Base-by-base conservation (phyloP, 2,888 invertebrate genomes). In the Drosophila incognita region DNA sequence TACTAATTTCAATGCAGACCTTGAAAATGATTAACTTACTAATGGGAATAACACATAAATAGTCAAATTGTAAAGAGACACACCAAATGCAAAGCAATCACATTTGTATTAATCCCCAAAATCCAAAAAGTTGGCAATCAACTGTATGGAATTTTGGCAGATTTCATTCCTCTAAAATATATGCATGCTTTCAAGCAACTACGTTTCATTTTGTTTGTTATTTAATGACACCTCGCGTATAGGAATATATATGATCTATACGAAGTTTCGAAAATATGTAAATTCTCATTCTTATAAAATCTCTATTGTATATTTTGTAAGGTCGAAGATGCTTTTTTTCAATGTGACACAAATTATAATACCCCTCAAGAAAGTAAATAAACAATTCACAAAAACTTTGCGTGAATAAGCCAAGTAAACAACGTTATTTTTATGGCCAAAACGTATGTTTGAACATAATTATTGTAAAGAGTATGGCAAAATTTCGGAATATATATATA, bases 371-470 rank as follows among this genome's bases (percentile, higher is more conserved):
- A n/a, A 6, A 6, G 52, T 40, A 46, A 52, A 48, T 38, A 61
- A 65, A 48, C 13, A 40, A 33, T 38, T 21, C 29, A 31, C 51
- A 53, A 57, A 57, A 40, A 58, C 52, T 31, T 29, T n/a, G 5
- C 38, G 31, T 33, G 24, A 31, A 61, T 29, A 31, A 29, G 42
- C 56, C 40, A 31, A 54, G 35, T 63, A 81, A 74, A 67, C 52
- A 83, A 60, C 35, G 46, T n/a, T 15, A 51, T 49, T n/a, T 57
- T 42, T 33, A 54, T 53, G 40, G 36, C 27, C 56, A 33, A 36
- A 58, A 35, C n/a, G n/a, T 61, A 18, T 29, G 29, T 48, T 58
- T 49, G n/a, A 56, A 10, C 27, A 59, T 51, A 46, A 63, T 57
- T 46, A 38, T 42, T 42, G 42, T 40, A 21, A 52, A 57, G 13